These are phyloP conservation scores for Macrobrachium rosenbergii DNA, from an alignment of 1,140 invertebrate genomes.

Conservation along the genomic window DNA sequence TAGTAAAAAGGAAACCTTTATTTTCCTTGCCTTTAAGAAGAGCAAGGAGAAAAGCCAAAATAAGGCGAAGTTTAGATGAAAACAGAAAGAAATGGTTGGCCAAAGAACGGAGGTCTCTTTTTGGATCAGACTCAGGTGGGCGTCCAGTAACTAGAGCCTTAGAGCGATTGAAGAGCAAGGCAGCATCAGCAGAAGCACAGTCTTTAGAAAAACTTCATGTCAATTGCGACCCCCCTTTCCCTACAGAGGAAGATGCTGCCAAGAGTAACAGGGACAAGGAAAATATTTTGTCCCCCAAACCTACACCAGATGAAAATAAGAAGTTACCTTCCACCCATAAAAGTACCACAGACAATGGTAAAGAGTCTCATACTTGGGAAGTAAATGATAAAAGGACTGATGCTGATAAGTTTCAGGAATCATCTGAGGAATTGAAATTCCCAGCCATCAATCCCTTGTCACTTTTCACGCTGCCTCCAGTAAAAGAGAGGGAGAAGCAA, in stretches of 20 bases:
- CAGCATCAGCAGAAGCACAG: background rate
- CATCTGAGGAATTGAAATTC: constrained; percentile 12
- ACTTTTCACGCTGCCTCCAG: constrained; percentile 61
- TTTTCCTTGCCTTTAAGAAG: constrained; percentile 19
- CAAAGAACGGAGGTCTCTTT: constrained; percentile 28
- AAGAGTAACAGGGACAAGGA: constrained; percentile 25
- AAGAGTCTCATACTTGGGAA: constrained; percentile 17
- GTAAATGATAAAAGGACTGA: constrained; percentile 9
- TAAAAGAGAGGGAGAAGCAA: constrained; percentile 61
- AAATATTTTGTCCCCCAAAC: constrained; percentile 25
- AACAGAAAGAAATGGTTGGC: constrained; percentile 23
- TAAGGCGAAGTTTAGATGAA: constrained; percentile 17
- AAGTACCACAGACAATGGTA: background rate
- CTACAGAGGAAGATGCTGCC: constrained; percentile 24
- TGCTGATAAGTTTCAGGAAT: constrained; percentile 13
- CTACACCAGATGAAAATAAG: constrained; percentile 11
- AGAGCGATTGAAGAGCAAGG: constrained; percentile 35
- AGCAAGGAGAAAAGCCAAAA: constrained; percentile 30
- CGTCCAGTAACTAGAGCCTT: constrained; percentile 25
- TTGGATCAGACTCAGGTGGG: constrained; percentile 18
- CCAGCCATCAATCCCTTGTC: constrained; percentile 59
- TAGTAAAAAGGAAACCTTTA: constrained; percentile 26
- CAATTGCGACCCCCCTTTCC: constrained; percentile 42
- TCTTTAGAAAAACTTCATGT: constrained; percentile 30
- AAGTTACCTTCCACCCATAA: constrained; percentile 1